Base-by-base conservation (phyloP, 2,113 vertebrate genomes). In the Lepus timidus region DNA sequence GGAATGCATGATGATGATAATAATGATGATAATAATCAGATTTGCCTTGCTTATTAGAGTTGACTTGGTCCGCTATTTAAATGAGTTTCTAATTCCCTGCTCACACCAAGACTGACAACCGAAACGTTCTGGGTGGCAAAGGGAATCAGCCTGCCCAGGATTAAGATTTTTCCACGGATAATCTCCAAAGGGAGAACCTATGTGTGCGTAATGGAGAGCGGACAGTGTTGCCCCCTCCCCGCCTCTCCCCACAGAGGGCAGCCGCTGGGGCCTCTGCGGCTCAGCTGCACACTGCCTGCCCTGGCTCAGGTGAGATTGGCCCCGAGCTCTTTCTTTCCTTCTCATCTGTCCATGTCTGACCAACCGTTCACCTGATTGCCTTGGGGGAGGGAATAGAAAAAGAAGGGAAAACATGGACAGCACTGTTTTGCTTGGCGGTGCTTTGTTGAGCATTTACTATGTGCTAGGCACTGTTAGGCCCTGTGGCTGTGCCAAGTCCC, bases 41-140 rank as follows among this genome's bases (percentile, higher is more conserved):
- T 95, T 85, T 83, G 52, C 94, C 51, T 76, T 94, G 93, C 92
- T 92, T 96, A 82, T 94, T 92, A 85, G 51, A 78, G 79, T 85
- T 83, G 83, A 89, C 93, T 93, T 27, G 90, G 58, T 51, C 25
- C 19, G 92, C 85, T 88, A 11, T 88, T 88, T 94, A 90, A 95
- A 94, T 95, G 90, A 95, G 61, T 62, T 97, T 93, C 94, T 93
- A 85, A 97, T 95, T 95, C 92, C 95, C 93, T 71, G 76, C 90
- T 95, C 44, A 92, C 64, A 92, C 73, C 79, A 65, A 65, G 95
- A 92, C 78, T 90, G 94, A 95, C 95, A 85, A 82, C 82, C 11
- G 13, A 86, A 95, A 97, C 73, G 27, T 93, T 88, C 95, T 87
- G 91, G 79, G 88, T 96, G 92, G 85, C 93, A 80, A 95, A 96